A percentile compares a stretch with the other conserved stretches of the same genome.
These are phyloP conservation scores for Anthoscopus minutus DNA, from an alignment of 2,113 vertebrate species.

Conservation along the genomic window DNA sequence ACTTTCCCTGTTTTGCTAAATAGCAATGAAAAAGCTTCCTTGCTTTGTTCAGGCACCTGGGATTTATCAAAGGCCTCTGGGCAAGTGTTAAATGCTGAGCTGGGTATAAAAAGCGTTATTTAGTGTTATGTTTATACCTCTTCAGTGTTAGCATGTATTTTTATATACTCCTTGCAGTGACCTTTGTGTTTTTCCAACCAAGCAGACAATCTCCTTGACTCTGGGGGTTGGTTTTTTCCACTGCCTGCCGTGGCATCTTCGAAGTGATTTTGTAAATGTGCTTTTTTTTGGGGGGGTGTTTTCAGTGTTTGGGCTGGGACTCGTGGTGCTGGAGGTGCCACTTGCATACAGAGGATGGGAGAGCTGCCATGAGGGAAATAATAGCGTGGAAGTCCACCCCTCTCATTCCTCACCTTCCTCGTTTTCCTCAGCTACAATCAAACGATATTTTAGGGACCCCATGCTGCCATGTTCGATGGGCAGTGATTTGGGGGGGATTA, in stretches of 20 bases:
- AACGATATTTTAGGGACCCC: background rate
- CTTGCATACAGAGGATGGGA: background rate
- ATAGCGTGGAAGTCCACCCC: fast-evolving
- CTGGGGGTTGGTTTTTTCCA: background rate
- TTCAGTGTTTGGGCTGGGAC: background rate
- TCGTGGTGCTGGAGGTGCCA: background rate
- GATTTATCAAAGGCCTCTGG: background rate
- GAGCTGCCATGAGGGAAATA: background rate
- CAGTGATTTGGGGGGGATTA: background rate
- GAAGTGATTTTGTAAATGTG: background rate
- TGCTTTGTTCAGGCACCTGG: background rate
- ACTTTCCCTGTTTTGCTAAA: background rate
- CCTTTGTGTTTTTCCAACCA: background rate
- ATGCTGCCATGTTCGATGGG: fast-evolving
- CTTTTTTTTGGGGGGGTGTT: background rate
- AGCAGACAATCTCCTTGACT: background rate
- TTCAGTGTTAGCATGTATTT: background rate
- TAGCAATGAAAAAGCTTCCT: background rate
- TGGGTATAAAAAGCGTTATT: background rate
- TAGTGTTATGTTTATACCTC: background rate
- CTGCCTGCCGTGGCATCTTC: background rate
- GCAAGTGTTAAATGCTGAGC: background rate
- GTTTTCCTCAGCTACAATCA: background rate
- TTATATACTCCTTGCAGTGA: background rate
- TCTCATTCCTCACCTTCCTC: background rate